Evolutionary conservation across 2,113 vertebrate genomes (phyloP).

Genomic region (Hemiprocne comata): DNA sequence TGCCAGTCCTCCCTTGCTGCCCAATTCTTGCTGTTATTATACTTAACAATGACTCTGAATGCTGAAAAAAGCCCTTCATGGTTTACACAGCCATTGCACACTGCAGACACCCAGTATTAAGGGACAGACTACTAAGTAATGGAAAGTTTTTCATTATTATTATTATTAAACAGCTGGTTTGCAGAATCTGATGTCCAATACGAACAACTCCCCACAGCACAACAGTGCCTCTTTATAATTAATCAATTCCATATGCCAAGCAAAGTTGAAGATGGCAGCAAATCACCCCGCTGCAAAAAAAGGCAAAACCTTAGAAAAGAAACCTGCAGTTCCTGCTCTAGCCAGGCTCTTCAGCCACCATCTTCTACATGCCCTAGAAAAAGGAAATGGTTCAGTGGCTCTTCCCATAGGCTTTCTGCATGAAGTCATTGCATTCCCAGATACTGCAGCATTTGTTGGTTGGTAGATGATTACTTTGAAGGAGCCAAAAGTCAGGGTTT

Average conservation of each 20-base stretch:
- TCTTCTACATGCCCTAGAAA: background rate
- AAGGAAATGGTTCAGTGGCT: background rate
- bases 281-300: background rate
- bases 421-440: background rate
- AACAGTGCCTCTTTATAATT: background rate
- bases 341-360: background rate
- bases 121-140: background rate
- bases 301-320: background rate
- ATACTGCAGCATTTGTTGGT: background rate
- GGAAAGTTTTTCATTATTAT: background rate
- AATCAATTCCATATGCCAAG: background rate
- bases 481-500: background rate
- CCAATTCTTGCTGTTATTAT: background rate
- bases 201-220: background rate
- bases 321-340: background rate
- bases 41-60: background rate
- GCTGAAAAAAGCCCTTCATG: background rate
- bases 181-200: background rate
- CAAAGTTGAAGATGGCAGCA: background rate
- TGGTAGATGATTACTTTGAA: background rate
- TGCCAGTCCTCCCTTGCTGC: background rate
- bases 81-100: background rate
- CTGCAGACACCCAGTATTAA: background rate
- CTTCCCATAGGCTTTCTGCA: background rate
- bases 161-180: slow-evolving; percentile 25